Base-by-base conservation (phyloP, 2,888 invertebrate genomes). In the Polydrusus pterygomalis region DNA sequence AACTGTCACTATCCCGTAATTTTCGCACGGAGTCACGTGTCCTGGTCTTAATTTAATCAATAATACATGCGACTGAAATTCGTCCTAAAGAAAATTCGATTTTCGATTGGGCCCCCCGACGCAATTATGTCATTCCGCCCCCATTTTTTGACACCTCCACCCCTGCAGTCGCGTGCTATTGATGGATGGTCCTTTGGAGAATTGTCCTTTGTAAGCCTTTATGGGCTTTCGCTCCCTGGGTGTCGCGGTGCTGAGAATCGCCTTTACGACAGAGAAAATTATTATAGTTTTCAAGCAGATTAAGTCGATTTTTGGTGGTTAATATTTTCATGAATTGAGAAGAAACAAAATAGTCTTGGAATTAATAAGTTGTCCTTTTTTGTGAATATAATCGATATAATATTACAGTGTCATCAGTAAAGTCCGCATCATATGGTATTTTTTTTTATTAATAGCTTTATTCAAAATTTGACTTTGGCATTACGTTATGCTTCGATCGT, bases 151-250 rank as follows among this genome's bases (percentile, higher is more conserved):
- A 75, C 75, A 67, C 67, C 71, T 71, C 47, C 70, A 67, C 67
- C 75, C 58, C 40, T 30, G 13, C 45, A 54, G 75, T 71, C 75
- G 75, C 75, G 75, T 75, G 75, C 67, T 58, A 25, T 75, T 75
- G 75, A 75, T 75, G 38, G 71, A 75, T 75, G 43, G 71, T 75
- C 75, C 75, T 67, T 68, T 62, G 62, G 75, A 75, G 75, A 68
- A 71, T 75, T 70, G 75, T 70, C 58, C 70, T 49, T 64, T 65
- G 70, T 69, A 54, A 54, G 20, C 43, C 56, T 65, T 69, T 64
- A 63, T 69, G 63, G 54, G 43, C 34, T 56, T 64, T 63, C 25
- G 54, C 49, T 47, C 49, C 34, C 65, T 47, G 30, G 30, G 65
- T 20, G 65, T 65, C 25, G 34, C 47, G 15, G n/a, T 47, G 17